Percentiles rank a stretch among this genome's conserved stretches.
phyloP scores from a whole-genome alignment of 2,888 invertebrate genomes.

The Platynereis dumerilii region DNA sequence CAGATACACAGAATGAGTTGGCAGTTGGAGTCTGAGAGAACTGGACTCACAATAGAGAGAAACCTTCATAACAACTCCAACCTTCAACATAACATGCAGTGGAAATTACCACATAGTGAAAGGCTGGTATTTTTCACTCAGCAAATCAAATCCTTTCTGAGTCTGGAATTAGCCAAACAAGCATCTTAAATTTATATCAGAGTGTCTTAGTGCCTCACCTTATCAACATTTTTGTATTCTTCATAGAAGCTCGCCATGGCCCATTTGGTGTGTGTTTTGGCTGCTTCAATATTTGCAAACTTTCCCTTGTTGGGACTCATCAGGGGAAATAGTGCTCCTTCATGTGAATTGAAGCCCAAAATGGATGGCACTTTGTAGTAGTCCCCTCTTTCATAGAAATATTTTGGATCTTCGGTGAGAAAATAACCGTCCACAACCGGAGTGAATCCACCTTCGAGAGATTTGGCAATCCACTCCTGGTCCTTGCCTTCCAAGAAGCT shows the following conservation, averaged over 20 bases:
- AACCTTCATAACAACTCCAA: too few relatives aligned
- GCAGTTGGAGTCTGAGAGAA: too few relatives aligned
- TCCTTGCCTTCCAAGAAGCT: not conserved
- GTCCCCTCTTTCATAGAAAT: slow-evolving; percentile 4
- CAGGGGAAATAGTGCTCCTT: slow-evolving; percentile 22
- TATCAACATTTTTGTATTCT: not conserved
- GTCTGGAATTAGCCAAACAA: too few relatives aligned
- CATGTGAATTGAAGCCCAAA: slow-evolving; percentile 27
- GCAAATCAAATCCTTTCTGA: too few relatives aligned
- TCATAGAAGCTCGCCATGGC: slow-evolving; percentile 9
- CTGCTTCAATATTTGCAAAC: not conserved
- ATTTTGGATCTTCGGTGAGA: not conserved
- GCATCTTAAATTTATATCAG: too few relatives aligned
- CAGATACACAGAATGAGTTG: too few relatives aligned
- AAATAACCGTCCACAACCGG: slow-evolving; percentile 21
- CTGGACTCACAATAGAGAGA: too few relatives aligned
- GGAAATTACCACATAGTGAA: not conserved
- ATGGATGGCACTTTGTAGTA: slow-evolving; percentile 21
- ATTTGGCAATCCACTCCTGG: slow-evolving; percentile 13
- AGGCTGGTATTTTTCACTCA: too few relatives aligned
- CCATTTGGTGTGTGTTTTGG: not conserved
- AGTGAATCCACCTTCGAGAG: slow-evolving; percentile 12
- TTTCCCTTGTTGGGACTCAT: not conserved
- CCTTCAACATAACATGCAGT: too few relatives aligned
- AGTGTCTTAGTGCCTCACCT: too few relatives aligned